Conservation (phyloP, 2,797 vertebrate species). For the Peromyscus eremicus region DNA sequence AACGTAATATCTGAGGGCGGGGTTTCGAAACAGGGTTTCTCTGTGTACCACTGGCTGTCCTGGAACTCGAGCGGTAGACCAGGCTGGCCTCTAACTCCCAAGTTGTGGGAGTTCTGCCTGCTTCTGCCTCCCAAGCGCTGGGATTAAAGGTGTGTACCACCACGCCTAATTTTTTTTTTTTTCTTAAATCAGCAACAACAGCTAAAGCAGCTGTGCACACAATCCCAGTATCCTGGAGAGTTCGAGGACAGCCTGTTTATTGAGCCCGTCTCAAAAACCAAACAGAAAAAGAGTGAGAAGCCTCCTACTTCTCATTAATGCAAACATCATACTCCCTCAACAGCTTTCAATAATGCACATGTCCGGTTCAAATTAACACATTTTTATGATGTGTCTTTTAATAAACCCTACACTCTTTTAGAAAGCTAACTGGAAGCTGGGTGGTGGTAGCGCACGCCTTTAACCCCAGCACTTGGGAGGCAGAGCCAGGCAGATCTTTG, state of each 20-base stretch:
- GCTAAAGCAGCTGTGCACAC: not conserved
- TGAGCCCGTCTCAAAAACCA: not conserved
- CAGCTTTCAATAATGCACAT: conserved; percentile 23
- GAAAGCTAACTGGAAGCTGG: conserved; percentile 5
- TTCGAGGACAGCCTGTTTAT: not conserved
- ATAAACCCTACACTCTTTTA: not conserved
- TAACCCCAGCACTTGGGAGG: too few relatives aligned
- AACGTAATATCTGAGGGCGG: not conserved
- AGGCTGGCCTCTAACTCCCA: not conserved
- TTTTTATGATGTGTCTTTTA: conserved; percentile 48
- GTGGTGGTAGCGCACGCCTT: too few relatives aligned
- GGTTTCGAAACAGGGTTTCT: not conserved
- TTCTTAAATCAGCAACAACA: not conserved
- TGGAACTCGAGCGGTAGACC: not conserved
- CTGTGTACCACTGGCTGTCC: too few relatives aligned
- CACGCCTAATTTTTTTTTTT: not conserved
- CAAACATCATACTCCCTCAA: not conserved
- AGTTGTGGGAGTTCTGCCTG: not conserved
- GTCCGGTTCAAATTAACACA: conserved; percentile 61
- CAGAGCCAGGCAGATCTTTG: not conserved
- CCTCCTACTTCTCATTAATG: conserved; percentile 13
- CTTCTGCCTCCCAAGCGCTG: not conserved
- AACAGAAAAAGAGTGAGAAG: not conserved
- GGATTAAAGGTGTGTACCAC: not conserved
- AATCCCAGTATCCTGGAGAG: too few relatives aligned